Base-by-base conservation (phyloP, 2,888 invertebrate species). In the Orgyia antiqua region DNA sequence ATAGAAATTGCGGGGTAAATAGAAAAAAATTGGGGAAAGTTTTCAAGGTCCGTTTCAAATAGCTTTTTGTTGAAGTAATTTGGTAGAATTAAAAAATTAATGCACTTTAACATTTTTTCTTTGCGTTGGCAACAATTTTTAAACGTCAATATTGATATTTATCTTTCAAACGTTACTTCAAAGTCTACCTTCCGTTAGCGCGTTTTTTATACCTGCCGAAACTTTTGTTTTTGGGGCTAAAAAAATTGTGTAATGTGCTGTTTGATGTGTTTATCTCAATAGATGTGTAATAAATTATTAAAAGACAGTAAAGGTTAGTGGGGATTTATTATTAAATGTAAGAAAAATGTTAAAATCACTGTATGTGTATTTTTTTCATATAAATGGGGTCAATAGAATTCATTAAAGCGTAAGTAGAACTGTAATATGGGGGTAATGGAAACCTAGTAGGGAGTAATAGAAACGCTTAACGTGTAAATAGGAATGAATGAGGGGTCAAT, bases 371-470 rank as follows among this genome's bases (percentile, higher is more conserved):
- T 17, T 37, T 29, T 29, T 19, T 29, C 27, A 25, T 29, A 27
- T 32, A 32, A 32, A 33, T 31, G 33, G 31, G 30, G 31, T 31
- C 23, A 38, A 34, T 31, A 33, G 28, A 38, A 38, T 33, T 24
- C 25, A 29, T 28, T 33, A 24, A 33, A 33, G 38, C 30, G 27
- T 27, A 30, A 33, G 30, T 33, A 33, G 24, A 33, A 28, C 29
- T 26, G 2, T 29, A 32, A 23, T 29, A 32, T 36, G 31, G 31
- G 36, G 26, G 31, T 29, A 36, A 36, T 36, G 29, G 31, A 31
- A 32, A 36, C 31, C 10, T 36, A 36, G 24, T 32, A 29, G 23
- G 30, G 33, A 24, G 13, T 23, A 29, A 27, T 27, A 27, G 30
- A 29, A 36, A 17, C 26, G 28, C 7, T 6, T 38, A 26, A 29